Base-by-base conservation (phyloP, 2,888 invertebrate genomes). In the Volucella inanis region DNA sequence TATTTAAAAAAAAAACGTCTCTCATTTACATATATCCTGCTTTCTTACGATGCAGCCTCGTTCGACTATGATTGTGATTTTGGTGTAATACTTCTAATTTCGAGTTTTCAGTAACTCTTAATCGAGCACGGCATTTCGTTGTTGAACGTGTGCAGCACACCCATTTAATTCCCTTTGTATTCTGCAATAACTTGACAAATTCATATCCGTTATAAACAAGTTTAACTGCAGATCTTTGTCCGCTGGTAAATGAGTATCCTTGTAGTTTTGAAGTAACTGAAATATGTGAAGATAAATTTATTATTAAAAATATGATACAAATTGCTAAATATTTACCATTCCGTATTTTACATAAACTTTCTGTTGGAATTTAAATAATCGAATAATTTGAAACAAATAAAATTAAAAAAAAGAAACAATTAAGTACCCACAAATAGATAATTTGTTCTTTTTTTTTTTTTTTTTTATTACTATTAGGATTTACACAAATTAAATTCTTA, bases 91-190 rank as follows among this genome's bases (percentile, higher is more conserved):
- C 87, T 87, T 91, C 90, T 22, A 92, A 72, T 15, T 88, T 79
- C 0, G 88, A 88, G 50, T 89, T 89, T 72, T 88, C 87, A 64
- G 85, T 88, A 2, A 90, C 89, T 31, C 91, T 89, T 11, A 92
- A 81, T 18, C 91, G 89, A 9, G 92, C 91, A 0, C 90, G 89
- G 72, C 92, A 92, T 87, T 90, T 91, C 22, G 91, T 92, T 10
- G 90, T 89, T 11, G 90, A 90, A 43, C 91, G 90, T n/a, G 90
- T 92, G 11, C 91, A 89, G 85, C 92, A 92, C 43, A 91, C 90
- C 91, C 92, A 92, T 74, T 92, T 92, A 8, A 88, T 90, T 14
- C 92, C 92, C 43, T 88, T 90, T 1, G 90, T 90, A 62, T 91
- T 91, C 64, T 90, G 89, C 89, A 91, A 67, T 2, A 85, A 59